Evolutionary conservation across 2,888 invertebrate species (phyloP).

Genomic region (Loripinus fragilis): DNA sequence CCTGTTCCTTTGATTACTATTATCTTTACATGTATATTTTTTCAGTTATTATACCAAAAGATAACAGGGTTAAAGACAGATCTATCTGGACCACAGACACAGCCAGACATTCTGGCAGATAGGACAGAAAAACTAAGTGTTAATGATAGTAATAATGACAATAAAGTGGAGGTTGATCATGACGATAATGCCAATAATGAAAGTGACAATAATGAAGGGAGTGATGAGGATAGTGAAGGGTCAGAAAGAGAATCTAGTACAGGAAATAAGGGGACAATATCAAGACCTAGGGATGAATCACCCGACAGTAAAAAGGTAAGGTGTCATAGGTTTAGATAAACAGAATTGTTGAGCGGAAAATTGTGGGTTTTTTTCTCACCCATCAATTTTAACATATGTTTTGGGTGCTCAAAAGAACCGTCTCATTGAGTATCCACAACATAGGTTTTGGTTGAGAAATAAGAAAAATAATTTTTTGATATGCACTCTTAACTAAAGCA

Average conservation of each 20-base stretch:
- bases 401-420: too few species aligned
- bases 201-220: conserved; percentile 30
- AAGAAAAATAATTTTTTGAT: too few species aligned
- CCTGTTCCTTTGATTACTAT: too few species aligned
- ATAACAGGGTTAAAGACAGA: conserved; percentile 93
- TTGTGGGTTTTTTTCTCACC: too few species aligned
- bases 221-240: conserved; percentile 27
- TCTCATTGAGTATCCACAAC: too few species aligned
- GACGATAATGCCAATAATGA: conserved; percentile 18
- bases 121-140: background rate
- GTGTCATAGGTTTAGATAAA: background rate
- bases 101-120: conserved; percentile 20
- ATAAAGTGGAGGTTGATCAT: conserved; percentile 57
- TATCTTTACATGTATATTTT: conserved; percentile 25
- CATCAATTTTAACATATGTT: too few species aligned
- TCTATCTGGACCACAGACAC: conserved; percentile 88
- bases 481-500: too few species aligned
- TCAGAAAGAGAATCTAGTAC: conserved; percentile 46
- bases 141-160: background rate
- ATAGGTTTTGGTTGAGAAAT: too few species aligned
- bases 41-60: conserved; percentile 93
- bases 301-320: conserved; percentile 83
- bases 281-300: conserved; percentile 84
- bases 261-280: conserved; percentile 53
- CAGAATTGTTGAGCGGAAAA: too few species aligned